phyloP scores from a whole-genome alignment of 2,888 invertebrate genomes.

The Prionchulus punctatus region DNA sequence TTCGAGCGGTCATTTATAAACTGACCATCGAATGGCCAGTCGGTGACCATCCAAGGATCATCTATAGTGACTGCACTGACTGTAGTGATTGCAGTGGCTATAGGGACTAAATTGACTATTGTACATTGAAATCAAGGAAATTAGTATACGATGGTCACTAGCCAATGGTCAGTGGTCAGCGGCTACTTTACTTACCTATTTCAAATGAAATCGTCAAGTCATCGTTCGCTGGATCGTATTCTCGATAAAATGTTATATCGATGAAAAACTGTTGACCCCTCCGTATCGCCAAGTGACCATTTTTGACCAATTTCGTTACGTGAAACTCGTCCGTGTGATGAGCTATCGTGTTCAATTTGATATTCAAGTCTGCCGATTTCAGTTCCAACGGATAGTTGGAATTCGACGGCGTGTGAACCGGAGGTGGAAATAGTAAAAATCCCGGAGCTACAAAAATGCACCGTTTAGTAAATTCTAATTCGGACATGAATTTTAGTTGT shows the following conservation, averaged over 20 bases:
- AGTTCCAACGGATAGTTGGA: conserved; percentile 15
- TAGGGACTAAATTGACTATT: too few species aligned
- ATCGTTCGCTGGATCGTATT: conserved; percentile 16
- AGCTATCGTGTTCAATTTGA: conserved; percentile 17
- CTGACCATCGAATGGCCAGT: too few species aligned
- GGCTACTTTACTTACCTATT: conserved; percentile 17
- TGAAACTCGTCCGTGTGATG: conserved; percentile 26
- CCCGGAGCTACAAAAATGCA: too few species aligned
- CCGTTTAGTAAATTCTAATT: too few species aligned
- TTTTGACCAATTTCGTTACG: conserved; percentile 15
- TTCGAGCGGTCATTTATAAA: too few species aligned
- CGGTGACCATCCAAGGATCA: too few species aligned
- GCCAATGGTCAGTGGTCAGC: too few species aligned
- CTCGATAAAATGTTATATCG: conserved; percentile 18
- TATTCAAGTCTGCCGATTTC: conserved; percentile 22
- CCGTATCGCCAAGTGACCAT: conserved; percentile 14
- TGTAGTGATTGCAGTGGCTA: too few species aligned
- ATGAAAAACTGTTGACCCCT: conserved; percentile 23
- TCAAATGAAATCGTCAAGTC: conserved; percentile 18
- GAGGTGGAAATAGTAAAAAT: background rate
- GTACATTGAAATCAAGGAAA: too few species aligned
- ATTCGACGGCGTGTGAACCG: background rate
- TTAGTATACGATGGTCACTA: too few species aligned
- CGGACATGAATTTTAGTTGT: background rate
- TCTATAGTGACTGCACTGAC: too few species aligned